Conservation (phyloP, 2,888 invertebrate species). For the Halictus ligatus region DNA sequence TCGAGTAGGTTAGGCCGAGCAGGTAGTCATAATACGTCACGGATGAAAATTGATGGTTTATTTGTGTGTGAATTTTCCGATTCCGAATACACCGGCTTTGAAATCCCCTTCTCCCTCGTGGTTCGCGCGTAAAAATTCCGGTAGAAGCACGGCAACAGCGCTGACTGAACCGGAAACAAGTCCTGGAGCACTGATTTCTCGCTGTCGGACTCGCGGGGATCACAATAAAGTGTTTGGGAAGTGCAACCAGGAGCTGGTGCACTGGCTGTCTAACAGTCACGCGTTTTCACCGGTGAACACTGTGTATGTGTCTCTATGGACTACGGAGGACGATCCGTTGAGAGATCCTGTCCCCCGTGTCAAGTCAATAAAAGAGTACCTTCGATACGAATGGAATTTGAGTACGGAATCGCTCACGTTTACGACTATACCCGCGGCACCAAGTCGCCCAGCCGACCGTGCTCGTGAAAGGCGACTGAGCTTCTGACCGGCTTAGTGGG, state of each 20-base stretch:
- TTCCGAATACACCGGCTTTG: constrained; percentile 15
- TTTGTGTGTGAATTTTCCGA: neutral
- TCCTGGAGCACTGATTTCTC: constrained; percentile 27
- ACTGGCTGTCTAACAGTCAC: constrained; percentile 45
- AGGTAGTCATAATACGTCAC: constrained; percentile 50
- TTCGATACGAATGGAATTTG: constrained; percentile 48
- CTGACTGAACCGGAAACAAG: constrained; percentile 38
- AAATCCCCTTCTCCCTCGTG: neutral
- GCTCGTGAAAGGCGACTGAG: constrained; percentile 80
- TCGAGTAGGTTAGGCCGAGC: constrained; percentile 46
- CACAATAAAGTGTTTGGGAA: neutral
- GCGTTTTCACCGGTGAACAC: constrained; percentile 59
- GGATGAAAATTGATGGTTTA: constrained; percentile 15
- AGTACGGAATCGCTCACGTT: constrained; percentile 47
- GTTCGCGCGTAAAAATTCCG: constrained; percentile 50
- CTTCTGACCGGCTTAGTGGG: constrained; percentile 67
- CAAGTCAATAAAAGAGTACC: constrained; percentile 34
- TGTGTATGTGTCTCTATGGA: neutral
- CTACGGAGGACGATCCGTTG: constrained; percentile 46
- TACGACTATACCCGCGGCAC: constrained; percentile 39
- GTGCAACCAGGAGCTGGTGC: neutral
- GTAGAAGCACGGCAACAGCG: constrained; percentile 59
- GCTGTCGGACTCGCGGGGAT: neutral
- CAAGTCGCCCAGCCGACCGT: constrained; percentile 65
- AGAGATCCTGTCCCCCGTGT: constrained; percentile 41